Base-by-base conservation (phyloP, 2,888 invertebrate species). In the Drosophila atripex region DNA sequence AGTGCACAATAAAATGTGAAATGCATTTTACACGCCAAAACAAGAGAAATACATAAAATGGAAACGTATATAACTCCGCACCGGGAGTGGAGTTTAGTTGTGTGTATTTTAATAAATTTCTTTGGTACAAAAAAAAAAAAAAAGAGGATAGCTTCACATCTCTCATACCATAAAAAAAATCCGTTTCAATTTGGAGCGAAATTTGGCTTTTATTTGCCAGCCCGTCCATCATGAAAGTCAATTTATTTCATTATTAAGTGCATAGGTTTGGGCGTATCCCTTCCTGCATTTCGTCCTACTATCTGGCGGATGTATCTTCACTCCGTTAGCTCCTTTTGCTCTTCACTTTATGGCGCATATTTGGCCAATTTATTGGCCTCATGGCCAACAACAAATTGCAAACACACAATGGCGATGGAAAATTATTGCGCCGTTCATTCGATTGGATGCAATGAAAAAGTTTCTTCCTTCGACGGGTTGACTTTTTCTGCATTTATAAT, bases 1-100 rank as follows among this genome's bases (percentile, higher is more conserved):
- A 84, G 83, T 86, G 83, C 83, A 85, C 83, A 84, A 86, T 84
- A 84, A 84, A 86, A 84, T 84, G 85, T 78, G 76, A 86, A 84
- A 86, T 86, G 86, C 85, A 80, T 80, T 82, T 86, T 73, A 83
- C 83, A 83, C 74, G 58, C 77, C 75, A 65, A 76, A 76, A 74
- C 56, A 71, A 57, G 55, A 61, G 54, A 41, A 49, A 53, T 47
- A 32, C 45, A 60, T 30, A 52, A 41, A 51, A 46, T 43, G 52
- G 60, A n/a, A 58, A 53, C 71, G 69, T 74, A 53, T 58, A 64
- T 0, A 63, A 59, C 55, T 35, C 46, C 38, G 16, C 9, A 56
- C 69, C 63, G 47, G 69, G 66, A 73, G 73, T 78, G 69, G 64
- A 73, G 73, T 78, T 80, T 78, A 75, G 77, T 73, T 68, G 51